These are phyloP conservation scores for Cairina moschata DNA, from an alignment of 2,113 vertebrate genomes.

Conservation along the genomic window DNA sequence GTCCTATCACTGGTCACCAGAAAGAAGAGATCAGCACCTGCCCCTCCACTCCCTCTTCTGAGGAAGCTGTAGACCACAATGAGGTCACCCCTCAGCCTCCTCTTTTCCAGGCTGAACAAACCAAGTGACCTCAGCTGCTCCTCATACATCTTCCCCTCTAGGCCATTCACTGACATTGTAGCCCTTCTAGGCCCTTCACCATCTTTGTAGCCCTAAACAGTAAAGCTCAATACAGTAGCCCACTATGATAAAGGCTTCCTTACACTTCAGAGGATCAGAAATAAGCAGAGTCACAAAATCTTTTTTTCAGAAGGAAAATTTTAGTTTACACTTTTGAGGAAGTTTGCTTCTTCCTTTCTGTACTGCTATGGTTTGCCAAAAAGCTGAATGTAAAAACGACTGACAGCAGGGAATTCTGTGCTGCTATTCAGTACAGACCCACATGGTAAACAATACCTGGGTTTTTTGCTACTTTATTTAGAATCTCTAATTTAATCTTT, in stretches of 20 bases:
- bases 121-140: no score
- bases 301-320: slow-evolving; percentile 19
- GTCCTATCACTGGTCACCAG: no score
- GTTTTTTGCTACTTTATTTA: neutral
- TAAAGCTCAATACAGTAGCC: no score
- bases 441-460: neutral
- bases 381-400: neutral
- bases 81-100: no score
- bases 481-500: neutral
- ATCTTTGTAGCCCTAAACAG: no score
- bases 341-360: neutral
- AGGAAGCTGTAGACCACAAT: no score
- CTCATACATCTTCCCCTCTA: no score
- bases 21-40: no score
- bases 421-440: neutral
- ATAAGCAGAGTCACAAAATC: slow-evolving; percentile 15
- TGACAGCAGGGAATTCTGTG: neutral
- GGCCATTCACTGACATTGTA: no score
- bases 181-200: no score
- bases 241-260: neutral
- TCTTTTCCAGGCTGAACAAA: no score
- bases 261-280: slow-evolving; percentile 22
- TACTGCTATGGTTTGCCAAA: neutral
- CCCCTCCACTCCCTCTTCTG: no score
- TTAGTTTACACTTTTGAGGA: slow-evolving; percentile 13